Percentiles rank a stretch among this genome's conserved stretches.
phyloP scores from a whole-genome alignment of 1,140 invertebrate genomes.

The Musca vetustissima region DNA sequence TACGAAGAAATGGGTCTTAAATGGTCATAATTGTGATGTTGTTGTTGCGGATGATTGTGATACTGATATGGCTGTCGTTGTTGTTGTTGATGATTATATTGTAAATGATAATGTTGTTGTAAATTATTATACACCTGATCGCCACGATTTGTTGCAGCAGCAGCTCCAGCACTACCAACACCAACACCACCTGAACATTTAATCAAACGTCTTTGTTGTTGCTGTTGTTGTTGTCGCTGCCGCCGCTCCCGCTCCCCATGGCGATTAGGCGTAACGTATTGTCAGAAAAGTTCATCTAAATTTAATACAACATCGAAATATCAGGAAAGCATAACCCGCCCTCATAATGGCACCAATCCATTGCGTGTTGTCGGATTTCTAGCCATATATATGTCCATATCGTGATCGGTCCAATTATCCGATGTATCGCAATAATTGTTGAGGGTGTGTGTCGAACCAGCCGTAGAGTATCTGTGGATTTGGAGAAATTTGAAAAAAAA shows the following conservation, averaged over 20 bases:
- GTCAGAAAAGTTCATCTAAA: conserved; percentile 55
- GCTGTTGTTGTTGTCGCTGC: conserved; percentile 17
- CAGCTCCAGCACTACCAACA: no score
- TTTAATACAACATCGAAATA: conserved; percentile 57
- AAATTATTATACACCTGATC: conserved; percentile 21
- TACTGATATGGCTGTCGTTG: conserved; percentile 38
- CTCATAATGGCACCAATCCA: conserved; percentile 79
- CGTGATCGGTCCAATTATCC: conserved; percentile 93
- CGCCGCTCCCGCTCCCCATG: conserved; percentile 11
- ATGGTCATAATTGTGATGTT: conserved; percentile 35
- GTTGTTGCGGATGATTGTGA: conserved; percentile 44
- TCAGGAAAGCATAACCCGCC: conserved; percentile 54
- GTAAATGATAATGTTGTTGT: conserved; percentile 7
- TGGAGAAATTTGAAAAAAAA: background rate
- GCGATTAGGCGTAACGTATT: conserved; percentile 46
- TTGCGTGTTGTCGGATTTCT: conserved; percentile 84
- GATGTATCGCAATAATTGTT: conserved; percentile 85
- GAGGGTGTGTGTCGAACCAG: conserved; percentile 75
- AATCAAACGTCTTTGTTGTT: conserved; percentile 35
- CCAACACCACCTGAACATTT: background rate
- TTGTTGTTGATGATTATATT: conserved; percentile 11
- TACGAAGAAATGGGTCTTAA: background rate
- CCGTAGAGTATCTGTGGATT: conserved; percentile 68
- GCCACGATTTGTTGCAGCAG: background rate
- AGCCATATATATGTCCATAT: conserved; percentile 93